Evolutionary conservation across 2,797 vertebrate genomes (phyloP), one percentile per base, ranked within the genome.

Genomic region (Hirundo rustica): DNA sequence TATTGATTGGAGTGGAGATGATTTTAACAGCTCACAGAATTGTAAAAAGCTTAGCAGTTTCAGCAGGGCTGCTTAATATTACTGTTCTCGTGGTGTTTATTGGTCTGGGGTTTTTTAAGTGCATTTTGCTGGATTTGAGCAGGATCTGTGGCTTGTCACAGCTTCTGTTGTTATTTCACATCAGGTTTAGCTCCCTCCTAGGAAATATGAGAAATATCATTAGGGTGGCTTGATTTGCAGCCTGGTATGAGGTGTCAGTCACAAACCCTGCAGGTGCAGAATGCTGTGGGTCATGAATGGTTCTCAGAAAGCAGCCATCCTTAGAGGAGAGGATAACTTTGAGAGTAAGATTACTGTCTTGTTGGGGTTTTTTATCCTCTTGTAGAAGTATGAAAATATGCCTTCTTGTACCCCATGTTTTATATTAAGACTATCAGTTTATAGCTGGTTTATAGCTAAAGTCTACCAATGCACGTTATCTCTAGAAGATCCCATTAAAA

Each of bases 71-170:
- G n/a, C 30, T 76, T 65, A 16, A 48, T 47, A 22, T 66, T 77
- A 34, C 48, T 77, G 11, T 64, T 73, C 34, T 58, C 44, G 32
- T 61, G 42, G 19, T 58, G 22, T 25, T 78, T 78, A 26, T 42
- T 78, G n/a, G 4, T 26, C 25, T n/a, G 7, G 3, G 1, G 0
- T 2, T n/a, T 44, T 53, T 71, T 10, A 15, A 40, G 7, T 83
- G n/a, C 21, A 5, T 92, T 96, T 94, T 89, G 20, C 57, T 76
- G 67, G 21, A 38, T 79, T 67, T 74, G 61, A 27, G 54, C 27
- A 62, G 17, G 12, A 84, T 82, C 47, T 71, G 38, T 88, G 53
- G 6, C 36, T 88, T 86, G 38, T 45, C 38, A 30, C n/a, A 44
- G 9, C 32, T 66, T 71, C 40, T 81, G 0, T 57, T 87, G 42